Base-by-base conservation (phyloP, 2,888 invertebrate genomes). In the Zhengitettix transpicula region DNA sequence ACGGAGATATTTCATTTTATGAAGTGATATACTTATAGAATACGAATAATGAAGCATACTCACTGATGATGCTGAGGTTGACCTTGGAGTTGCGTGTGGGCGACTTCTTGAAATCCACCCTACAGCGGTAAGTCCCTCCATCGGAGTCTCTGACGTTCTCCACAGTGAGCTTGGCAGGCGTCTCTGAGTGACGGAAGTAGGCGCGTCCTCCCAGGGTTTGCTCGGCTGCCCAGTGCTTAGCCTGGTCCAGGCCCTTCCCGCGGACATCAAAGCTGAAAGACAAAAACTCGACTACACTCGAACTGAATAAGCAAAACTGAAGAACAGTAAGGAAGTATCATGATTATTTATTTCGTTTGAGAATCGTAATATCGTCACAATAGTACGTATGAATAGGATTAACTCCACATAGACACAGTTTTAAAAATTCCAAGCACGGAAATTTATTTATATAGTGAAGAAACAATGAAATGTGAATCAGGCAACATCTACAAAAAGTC, bases 61-160 rank as follows among this genome's bases (percentile, higher is more conserved):
- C 76, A 92, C 92, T 85, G 71, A 92, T 89, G 67, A 93, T 87
- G 66, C 89, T 89, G 68, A 93, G 82, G 74, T 90, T 90, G 74
- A 92, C 87, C 75, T 86, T 84, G 68, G 87, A 81, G 72, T 92
- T 90, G 67, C 89, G 81, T 2, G 92, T 93, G 0, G 91, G 92
- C 12, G 90, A 88, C 72, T 88, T 87, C 71, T 86, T 87, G 77
- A 92, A 93, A 77, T 93, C 93, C 10, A 92, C 90, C 62, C 93
- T 78, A 74, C 93, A 93, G 63, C 90, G 80, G 75, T 92, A 92
- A 63, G 89, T 78, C 14, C 90, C 92, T 1, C 84, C 86, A 70
- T 93, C 92, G 52, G 78, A 77, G 63, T 85, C 84, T 59, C 81
- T 77, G 58, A 89, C 86, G 67, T 80, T 81, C 71, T 87, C 85